A percentile compares a stretch with the other conserved stretches of the same genome.
Evolutionary conservation across 2,797 vertebrate species (phyloP).

Genomic region (Adelosebastes latens): DNA sequence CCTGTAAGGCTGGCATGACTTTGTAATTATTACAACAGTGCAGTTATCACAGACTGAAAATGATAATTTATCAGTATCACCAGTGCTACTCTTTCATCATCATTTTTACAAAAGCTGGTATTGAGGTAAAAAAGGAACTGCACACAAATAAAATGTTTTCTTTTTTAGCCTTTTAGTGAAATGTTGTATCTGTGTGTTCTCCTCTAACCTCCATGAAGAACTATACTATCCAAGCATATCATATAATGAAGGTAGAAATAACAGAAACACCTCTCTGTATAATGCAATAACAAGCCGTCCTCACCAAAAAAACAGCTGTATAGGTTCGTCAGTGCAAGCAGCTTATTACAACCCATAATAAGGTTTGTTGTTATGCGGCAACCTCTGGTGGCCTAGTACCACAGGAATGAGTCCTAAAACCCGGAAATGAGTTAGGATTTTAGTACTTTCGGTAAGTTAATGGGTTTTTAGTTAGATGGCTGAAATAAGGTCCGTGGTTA

Average conservation of each 20-base stretch:
- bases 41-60: neutral
- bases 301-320: fast-evolving
- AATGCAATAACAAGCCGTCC: too few relatives aligned
- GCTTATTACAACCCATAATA: too few relatives aligned
- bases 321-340: too few relatives aligned
- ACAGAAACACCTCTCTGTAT: neutral
- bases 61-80: neutral
- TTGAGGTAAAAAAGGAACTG: neutral
- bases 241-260: neutral
- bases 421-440: too few relatives aligned
- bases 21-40: neutral
- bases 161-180: neutral
- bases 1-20: neutral
- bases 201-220: neutral
- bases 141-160: neutral
- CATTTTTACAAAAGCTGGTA: neutral
- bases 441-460: too few relatives aligned
- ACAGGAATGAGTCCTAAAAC: too few relatives aligned
- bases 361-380: too few relatives aligned
- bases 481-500: too few relatives aligned
- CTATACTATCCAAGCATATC: neutral
- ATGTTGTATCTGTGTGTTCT: neutral
- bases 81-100: neutral
- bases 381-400: too few relatives aligned
- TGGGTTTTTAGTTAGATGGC: too few relatives aligned